phyloP scores from a whole-genome alignment of 2,113 vertebrate genomes.

The Agelaius phoeniceus region DNA sequence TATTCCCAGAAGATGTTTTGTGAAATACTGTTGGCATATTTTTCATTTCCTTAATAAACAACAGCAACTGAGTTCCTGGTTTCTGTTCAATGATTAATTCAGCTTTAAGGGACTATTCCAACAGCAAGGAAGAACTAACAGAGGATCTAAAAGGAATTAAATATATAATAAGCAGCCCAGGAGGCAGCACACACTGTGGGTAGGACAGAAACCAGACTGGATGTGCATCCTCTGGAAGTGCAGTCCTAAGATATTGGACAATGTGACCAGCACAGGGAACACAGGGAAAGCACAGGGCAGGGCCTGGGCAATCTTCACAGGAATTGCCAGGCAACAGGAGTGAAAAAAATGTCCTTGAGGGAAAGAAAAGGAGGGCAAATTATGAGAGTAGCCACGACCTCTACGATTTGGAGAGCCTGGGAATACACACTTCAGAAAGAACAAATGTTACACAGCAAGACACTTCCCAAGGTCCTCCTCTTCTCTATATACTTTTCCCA shows the following conservation, averaged over 20 bases:
- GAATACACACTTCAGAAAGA: not conserved
- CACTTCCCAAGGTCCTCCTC: not conserved
- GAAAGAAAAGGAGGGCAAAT: slow-evolving; percentile 5
- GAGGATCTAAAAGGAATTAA: not conserved
- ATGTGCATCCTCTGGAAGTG: not conserved
- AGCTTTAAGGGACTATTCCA: not conserved
- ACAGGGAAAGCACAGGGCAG: not conserved
- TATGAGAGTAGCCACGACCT: not conserved
- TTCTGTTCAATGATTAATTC: not conserved
- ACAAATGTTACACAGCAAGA: not conserved
- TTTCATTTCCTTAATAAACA: not conserved
- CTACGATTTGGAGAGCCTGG: not conserved
- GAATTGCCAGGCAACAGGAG: slow-evolving; percentile 31
- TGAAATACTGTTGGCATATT: not conserved
- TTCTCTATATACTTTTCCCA: not conserved
- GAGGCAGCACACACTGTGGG: accelerated
- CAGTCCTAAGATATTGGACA: not conserved
- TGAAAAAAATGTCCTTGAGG: not conserved
- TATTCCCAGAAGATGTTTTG: not conserved
- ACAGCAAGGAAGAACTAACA: not conserved
- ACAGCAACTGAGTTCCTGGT: not conserved
- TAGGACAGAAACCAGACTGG: not conserved
- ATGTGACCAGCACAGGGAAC: not conserved
- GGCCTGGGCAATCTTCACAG: not conserved
- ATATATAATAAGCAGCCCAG: not conserved